Conservation (phyloP, 1,140 invertebrate species). For the Cephus cinctus region DNA sequence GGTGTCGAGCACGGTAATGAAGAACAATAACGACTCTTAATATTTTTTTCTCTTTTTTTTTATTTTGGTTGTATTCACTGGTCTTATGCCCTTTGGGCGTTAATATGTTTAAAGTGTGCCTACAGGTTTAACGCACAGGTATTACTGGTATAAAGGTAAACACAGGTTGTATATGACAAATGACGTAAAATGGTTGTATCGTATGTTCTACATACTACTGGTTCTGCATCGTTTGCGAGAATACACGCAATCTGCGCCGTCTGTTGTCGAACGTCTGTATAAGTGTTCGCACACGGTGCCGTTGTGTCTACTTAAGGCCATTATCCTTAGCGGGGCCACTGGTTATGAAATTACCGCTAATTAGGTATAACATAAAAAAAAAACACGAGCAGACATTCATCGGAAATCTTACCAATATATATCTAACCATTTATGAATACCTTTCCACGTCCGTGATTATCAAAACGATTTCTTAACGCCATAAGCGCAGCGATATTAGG, state of each 20-base stretch:
- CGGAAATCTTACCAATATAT: constrained; percentile 17
- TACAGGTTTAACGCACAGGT: constrained; percentile 57
- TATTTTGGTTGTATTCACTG: too few relatives aligned
- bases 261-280: neutral
- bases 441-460: too few relatives aligned
- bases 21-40: constrained; percentile 10
- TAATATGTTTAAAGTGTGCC: constrained; percentile 58
- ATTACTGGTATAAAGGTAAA: constrained; percentile 50
- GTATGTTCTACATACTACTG: constrained; percentile 25
- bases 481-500: too few relatives aligned
- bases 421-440: too few relatives aligned
- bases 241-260: neutral
- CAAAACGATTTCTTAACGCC: too few relatives aligned
- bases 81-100: constrained; percentile 44
- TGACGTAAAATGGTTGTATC: constrained; percentile 48
- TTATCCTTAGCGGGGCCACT: constrained; percentile 23
- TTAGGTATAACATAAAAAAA: constrained; percentile 22
- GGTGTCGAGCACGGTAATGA: constrained; percentile 15
- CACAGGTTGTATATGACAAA: constrained; percentile 55
- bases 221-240: constrained; percentile 14
- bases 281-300: constrained; percentile 1
- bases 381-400: constrained; percentile 22
- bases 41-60: too few relatives aligned
- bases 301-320: too few relatives aligned
- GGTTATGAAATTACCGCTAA: constrained; percentile 19